Percentiles rank a stretch among this genome's conserved stretches.
phyloP scores from a whole-genome alignment of 2,797 vertebrate genomes.

The Chrosomus eos region DNA sequence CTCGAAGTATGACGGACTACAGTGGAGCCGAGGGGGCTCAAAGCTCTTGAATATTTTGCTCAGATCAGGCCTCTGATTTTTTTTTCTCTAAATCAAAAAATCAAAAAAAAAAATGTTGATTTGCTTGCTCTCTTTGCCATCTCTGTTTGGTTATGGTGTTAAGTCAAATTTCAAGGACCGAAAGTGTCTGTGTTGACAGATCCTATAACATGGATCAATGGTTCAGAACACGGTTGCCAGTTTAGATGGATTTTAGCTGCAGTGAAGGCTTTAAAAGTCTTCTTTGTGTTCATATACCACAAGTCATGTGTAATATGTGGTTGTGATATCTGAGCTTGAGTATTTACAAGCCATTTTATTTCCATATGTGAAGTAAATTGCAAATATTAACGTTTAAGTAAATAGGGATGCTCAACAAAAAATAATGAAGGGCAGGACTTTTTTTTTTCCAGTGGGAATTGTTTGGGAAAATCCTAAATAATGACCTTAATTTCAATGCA shows the following conservation, averaged over 20 bases:
- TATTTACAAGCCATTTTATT: slow-evolving; percentile 6
- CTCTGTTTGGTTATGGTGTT: background rate
- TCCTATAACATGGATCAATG: slow-evolving; percentile 53
- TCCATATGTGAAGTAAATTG: background rate
- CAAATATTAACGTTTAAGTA: background rate
- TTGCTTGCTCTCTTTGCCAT: background rate
- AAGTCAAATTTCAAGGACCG: slow-evolving; percentile 34
- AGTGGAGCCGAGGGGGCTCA: background rate
- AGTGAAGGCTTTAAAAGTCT: background rate
- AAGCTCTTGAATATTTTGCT: background rate
- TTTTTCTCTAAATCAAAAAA: background rate
- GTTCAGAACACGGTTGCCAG: slow-evolving; percentile 30
- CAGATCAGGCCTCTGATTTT: background rate
- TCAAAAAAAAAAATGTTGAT: background rate
- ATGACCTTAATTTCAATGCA: background rate
- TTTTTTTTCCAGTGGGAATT: background rate
- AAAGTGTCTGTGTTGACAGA: slow-evolving; percentile 26
- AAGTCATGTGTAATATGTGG: background rate
- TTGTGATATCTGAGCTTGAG: background rate
- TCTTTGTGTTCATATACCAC: background rate
- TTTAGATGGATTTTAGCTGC: background rate
- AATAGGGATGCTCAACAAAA: background rate
- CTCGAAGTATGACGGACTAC: background rate
- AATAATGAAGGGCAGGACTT: background rate
- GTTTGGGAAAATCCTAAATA: background rate